Evolutionary conservation across 2,113 vertebrate species (phyloP), one percentile per base, ranked within the genome.

Genomic region (Rana temporaria): DNA sequence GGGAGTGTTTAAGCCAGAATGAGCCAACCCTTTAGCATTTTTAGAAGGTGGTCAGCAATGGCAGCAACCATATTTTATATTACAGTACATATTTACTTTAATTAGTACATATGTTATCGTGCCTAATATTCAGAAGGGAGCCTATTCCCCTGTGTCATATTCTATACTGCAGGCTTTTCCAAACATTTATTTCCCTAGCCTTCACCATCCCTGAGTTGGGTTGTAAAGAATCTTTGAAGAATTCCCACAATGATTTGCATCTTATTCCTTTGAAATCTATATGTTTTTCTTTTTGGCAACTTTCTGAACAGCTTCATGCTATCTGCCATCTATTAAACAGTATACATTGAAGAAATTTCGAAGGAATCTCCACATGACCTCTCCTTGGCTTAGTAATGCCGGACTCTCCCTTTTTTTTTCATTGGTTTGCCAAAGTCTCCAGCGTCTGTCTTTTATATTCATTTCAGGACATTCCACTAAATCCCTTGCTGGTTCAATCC

Each of bases 391-490:
- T 15, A 74, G 62, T 59, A 59, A 57, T 32, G 15, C 80, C 48
- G 62, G 71, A 82, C 62, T 75, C 71, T 75, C 70, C 62, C 60
- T 65, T 59, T 30, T 75, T 75, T 82, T 75, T 75, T n/a, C 62
- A 64, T 42, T 4, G 24, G 30, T 75, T 74, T 75, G 63, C 80
- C 80, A 82, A 82, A 82, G 59, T 75, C 55, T n/a, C 12, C 20
- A 75, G 80, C 70, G 75, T 82, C 71, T 82, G 80, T 82, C 62
- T 75, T 82, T 74, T 82, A 38, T 59, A 82, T 74, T 73, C 79
- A 66, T 65, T 82, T 74, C 38, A 38, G 65, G 79, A 82, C 59
- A 65, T 82, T 82, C 79, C 60, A 74, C 32, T 73, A 64, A 81
- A 60, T 73, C 69, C 79, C 59, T 81, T 34, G 48, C 79, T 65